Conservation (phyloP, 2,797 vertebrate species). For the Myotis planiceps region DNA sequence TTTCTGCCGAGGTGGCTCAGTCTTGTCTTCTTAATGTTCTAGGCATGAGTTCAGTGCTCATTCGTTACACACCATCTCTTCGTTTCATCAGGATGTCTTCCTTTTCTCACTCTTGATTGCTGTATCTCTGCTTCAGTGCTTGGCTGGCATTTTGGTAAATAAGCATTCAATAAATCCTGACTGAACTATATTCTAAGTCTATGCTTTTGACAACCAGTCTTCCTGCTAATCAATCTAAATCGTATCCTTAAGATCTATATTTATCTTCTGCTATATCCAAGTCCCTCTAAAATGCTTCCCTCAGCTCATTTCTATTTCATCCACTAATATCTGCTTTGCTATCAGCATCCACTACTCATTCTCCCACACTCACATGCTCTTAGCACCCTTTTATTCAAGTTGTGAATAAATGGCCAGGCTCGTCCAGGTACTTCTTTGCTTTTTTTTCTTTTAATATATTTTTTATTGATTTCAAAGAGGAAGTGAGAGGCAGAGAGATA, state of each 20-base stretch:
- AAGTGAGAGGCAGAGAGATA: too few species aligned
- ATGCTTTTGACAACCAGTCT: constrained; percentile 40
- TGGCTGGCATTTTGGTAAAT: constrained; percentile 61
- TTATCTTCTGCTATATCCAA: not conserved
- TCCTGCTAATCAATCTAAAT: constrained; percentile 44
- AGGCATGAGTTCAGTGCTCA: not conserved
- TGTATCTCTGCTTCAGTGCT: constrained; percentile 50
- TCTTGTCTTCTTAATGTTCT: not conserved
- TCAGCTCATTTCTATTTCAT: not conserved
- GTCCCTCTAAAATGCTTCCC: not conserved
- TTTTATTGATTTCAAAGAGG: too few species aligned
- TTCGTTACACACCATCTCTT: not conserved
- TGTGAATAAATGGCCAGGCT: not conserved
- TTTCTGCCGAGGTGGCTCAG: not conserved
- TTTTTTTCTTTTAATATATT: too few species aligned
- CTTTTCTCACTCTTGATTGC: constrained; percentile 23
- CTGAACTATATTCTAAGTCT: constrained; percentile 48
- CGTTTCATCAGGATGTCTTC: constrained; percentile 30
- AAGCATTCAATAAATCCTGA: constrained; percentile 63
- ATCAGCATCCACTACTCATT: not conserved
- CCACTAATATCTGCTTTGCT: not conserved
- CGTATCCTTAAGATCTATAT: not conserved
- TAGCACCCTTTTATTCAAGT: not conserved
- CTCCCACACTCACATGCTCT: not conserved
- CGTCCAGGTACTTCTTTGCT: not conserved